Percentiles rank a stretch among this genome's conserved stretches.
Evolutionary conservation across 2,888 invertebrate genomes (phyloP).

Genomic region (Phlogophora meticulosa): DNA sequence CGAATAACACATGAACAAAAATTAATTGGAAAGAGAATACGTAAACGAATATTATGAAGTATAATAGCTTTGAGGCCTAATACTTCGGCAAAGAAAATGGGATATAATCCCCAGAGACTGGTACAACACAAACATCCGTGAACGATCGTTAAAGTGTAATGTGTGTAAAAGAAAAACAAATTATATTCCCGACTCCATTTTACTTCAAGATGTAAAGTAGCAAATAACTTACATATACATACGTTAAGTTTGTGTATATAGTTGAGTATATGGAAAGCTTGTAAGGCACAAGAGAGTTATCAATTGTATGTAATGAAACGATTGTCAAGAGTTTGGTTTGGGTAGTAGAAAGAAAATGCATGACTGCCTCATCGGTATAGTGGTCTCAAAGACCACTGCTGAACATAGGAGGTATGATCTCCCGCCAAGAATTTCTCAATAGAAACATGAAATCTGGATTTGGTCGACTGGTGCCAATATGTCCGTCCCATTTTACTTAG

Average conservation of each 20-base stretch:
- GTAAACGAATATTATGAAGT: not conserved
- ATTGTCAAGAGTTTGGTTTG: slow-evolving; percentile 7
- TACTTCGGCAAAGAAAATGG: slow-evolving; percentile 28
- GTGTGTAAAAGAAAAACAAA: slow-evolving; percentile 32
- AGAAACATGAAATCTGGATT: too few relatives aligned
- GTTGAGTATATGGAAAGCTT: slow-evolving; percentile 9
- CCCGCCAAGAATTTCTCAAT: too few relatives aligned
- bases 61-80: not conserved
- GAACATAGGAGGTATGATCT: too few relatives aligned
- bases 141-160: slow-evolving; percentile 13
- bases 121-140: slow-evolving; percentile 22
- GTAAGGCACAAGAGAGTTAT: slow-evolving; percentile 1
- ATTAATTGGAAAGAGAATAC: not conserved
- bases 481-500: too few relatives aligned
- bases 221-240: not conserved
- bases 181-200: slow-evolving; percentile 6
- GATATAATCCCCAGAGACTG: slow-evolving; percentile 29
- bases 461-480: too few relatives aligned
- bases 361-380: too few relatives aligned
- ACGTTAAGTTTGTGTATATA: not conserved
- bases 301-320: slow-evolving; percentile 2
- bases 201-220: slow-evolving; percentile 5
- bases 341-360: too few relatives aligned
- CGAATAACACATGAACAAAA: not conserved
- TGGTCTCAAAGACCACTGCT: too few relatives aligned